Conservation (phyloP, 2,888 invertebrate species). For the Philereme vetulata region DNA sequence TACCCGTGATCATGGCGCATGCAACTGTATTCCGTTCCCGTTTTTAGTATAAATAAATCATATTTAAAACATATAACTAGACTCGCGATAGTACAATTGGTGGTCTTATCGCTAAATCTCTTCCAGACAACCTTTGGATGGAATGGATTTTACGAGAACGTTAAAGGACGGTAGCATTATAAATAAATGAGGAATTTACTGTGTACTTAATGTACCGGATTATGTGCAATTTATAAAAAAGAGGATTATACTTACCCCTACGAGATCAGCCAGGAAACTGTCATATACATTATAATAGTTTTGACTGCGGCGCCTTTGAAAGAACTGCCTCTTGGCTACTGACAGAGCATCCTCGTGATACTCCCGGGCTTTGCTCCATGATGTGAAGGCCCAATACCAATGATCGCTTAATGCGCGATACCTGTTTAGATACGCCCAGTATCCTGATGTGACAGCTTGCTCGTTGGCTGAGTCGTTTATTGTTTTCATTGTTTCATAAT, state of each 20-base stretch:
- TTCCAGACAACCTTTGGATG: too few relatives aligned
- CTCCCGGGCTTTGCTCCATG: background rate
- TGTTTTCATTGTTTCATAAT: conserved; percentile 8
- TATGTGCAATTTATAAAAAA: background rate
- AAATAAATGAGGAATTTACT: too few relatives aligned
- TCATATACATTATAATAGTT: conserved; percentile 6
- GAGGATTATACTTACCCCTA: conserved; percentile 10
- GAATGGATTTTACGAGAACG: too few relatives aligned
- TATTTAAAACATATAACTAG: too few relatives aligned
- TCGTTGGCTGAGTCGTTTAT: conserved; percentile 17
- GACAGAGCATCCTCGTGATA: conserved; percentile 7
- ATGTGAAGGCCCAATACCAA: conserved; percentile 16
- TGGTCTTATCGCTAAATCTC: too few relatives aligned
- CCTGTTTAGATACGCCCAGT: conserved; percentile 7
- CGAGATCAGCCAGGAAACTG: conserved; percentile 1
- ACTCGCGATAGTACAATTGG: too few relatives aligned
- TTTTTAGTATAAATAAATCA: too few relatives aligned
- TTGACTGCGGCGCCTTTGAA: background rate
- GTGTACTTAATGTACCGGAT: too few relatives aligned
- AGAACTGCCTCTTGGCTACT: background rate
- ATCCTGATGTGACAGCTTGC: conserved; percentile 7
- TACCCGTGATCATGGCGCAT: too few relatives aligned
- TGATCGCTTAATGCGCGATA: conserved; percentile 9
- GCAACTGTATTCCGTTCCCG: too few relatives aligned
- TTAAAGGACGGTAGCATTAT: too few relatives aligned